Evolutionary conservation across 2,113 vertebrate species (phyloP).

Genomic region (Athene cunicularia): DNA sequence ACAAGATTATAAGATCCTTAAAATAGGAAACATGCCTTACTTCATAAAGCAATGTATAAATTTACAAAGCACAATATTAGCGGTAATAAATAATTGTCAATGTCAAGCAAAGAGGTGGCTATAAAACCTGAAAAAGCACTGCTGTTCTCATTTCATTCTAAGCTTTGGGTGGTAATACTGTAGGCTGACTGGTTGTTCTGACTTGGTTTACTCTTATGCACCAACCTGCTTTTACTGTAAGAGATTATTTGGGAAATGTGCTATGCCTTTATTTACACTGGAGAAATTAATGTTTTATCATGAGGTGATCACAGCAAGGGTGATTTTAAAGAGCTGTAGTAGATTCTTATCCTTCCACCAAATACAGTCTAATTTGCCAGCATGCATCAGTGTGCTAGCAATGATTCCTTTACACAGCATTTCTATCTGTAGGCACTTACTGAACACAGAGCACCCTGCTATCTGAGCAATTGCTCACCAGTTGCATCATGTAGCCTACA

Average conservation of each 20-base stretch:
- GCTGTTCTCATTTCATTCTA: background rate
- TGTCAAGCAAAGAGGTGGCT: background rate
- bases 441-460: background rate
- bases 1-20: conserved; percentile 32
- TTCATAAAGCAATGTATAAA: background rate
- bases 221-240: background rate
- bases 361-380: background rate
- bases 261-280: background rate
- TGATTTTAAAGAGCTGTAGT: background rate
- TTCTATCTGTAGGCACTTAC: background rate
- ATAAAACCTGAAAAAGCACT: background rate
- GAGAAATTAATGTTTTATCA: background rate
- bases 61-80: conserved; percentile 11
- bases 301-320: background rate
- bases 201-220: background rate
- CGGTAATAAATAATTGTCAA: background rate
- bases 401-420: background rate
- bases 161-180: background rate
- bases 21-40: conserved; percentile 28
- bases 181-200: background rate
- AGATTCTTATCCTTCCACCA: background rate
- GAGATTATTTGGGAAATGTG: background rate
- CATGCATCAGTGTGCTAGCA: background rate
- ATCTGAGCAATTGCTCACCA: background rate
- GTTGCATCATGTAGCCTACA: background rate